Percentiles rank a stretch among this genome's conserved stretches.
Evolutionary conservation across 2,888 invertebrate genomes (phyloP).

Genomic region (Athrips mouffetella): DNA sequence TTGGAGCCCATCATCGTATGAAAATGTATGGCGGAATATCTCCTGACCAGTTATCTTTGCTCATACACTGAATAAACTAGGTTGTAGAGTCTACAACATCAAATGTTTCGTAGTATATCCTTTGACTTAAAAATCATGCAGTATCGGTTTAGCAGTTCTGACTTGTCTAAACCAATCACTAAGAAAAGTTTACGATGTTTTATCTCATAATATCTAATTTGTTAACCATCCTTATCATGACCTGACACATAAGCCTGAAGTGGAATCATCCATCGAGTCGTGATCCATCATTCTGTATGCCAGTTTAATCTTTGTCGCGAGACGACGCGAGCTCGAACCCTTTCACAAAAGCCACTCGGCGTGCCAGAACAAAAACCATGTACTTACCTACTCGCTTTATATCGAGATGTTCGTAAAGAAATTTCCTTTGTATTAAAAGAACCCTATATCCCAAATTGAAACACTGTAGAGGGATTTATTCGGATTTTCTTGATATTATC

Average conservation of each 20-base stretch:
- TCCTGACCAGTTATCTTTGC: too few species aligned
- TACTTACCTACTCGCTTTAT: neutral
- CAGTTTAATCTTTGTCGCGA: neutral
- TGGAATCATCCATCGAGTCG: neutral
- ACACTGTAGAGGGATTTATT: neutral
- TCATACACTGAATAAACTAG: too few species aligned
- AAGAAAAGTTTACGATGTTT: neutral
- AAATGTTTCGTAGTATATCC: too few species aligned
- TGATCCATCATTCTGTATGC: slow-evolving; percentile 3
- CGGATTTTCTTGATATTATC: too few species aligned
- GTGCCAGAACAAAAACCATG: neutral
- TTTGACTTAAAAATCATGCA: too few species aligned
- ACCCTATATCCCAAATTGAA: too few species aligned
- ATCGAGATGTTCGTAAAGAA: neutral
- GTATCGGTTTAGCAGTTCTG: too few species aligned
- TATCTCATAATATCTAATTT: neutral
- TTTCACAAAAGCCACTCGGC: slow-evolving; percentile 4
- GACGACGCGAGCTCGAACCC: neutral
- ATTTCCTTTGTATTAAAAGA: neutral
- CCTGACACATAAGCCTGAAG: slow-evolving; percentile 1
- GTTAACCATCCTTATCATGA: neutral
- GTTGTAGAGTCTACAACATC: too few species aligned
- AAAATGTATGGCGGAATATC: too few species aligned
- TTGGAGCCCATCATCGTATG: too few species aligned
- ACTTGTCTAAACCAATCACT: neutral